Evolutionary conservation across 1,140 invertebrate species (phyloP).

Genomic region (Bacillus rossius): DNA sequence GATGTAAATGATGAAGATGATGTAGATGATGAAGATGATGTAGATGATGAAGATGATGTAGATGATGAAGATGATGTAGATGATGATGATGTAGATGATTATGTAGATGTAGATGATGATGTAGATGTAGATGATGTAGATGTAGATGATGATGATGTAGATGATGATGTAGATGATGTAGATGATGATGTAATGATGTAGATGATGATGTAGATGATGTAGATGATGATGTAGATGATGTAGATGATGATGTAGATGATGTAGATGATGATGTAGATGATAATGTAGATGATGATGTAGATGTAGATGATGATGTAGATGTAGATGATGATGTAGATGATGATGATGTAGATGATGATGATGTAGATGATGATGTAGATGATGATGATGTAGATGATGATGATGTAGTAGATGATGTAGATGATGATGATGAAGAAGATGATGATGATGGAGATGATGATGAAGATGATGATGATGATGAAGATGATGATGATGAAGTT

Average conservation of each 20-base stretch:
- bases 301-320: neutral
- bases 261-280: neutral
- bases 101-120: neutral
- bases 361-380: neutral
- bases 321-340: too few relatives aligned
- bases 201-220: slow-evolving; percentile 4
- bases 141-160: neutral
- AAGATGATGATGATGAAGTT: neutral
- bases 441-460: slow-evolving; percentile 3
- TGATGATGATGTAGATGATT: neutral
- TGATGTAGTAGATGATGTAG: neutral
- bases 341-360: too few relatives aligned
- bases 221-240: neutral
- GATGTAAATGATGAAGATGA: neutral
- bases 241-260: neutral
- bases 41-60: neutral
- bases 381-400: neutral
- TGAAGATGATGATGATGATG: slow-evolving; percentile 3
- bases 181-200: slow-evolving; percentile 5
- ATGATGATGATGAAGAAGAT: slow-evolving; percentile 1
- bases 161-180: neutral
- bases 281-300: neutral
- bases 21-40: neutral
- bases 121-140: neutral
- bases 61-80: neutral